Percentiles rank a stretch among this genome's conserved stretches.
Conservation (phyloP, 30 jellyfish, hydroid and myxozoan genomes). For the Catostylus mosaicus region DNA sequence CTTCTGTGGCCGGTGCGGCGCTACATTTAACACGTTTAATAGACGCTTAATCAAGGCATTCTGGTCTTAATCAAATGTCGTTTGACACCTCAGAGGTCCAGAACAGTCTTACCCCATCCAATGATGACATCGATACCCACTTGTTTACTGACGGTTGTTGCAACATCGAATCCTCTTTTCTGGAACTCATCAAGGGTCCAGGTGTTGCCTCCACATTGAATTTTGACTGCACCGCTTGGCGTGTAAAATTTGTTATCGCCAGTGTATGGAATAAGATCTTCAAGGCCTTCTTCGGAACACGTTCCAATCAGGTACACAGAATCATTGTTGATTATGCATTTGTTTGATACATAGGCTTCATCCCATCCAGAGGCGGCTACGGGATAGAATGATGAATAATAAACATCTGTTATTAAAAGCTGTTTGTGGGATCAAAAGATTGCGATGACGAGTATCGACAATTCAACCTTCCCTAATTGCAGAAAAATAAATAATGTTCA, state of each 20-base stretch:
- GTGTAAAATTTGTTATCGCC: conserved; percentile 81
- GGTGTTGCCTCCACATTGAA: conserved; percentile 75
- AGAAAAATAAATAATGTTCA: too few species aligned
- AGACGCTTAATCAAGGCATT: background rate
- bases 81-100: conserved; percentile 42
- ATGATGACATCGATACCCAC: conserved; percentile 59
- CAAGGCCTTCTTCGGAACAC: conserved; percentile 71
- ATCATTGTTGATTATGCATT: conserved; percentile 64
- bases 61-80: background rate
- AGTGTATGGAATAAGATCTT: conserved; percentile 70
- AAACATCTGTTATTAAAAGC: too few species aligned
- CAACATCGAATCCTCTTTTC: conserved; percentile 78
- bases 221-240: conserved; percentile 66
- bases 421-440: too few species aligned
- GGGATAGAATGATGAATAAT: background rate
- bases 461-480: too few species aligned
- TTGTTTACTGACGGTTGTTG: conserved; percentile 40
- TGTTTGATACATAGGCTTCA: conserved; percentile 75
- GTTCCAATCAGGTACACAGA: conserved; percentile 79
- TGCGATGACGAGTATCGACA: too few species aligned
- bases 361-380: conserved; percentile 92
- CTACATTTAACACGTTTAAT: too few species aligned
- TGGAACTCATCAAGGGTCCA: conserved; percentile 88
- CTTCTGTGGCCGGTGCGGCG: too few species aligned
- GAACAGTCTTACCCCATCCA: conserved; percentile 81